phyloP scores from a whole-genome alignment of 2,888 invertebrate species.

The Smittia sp. region DNA sequence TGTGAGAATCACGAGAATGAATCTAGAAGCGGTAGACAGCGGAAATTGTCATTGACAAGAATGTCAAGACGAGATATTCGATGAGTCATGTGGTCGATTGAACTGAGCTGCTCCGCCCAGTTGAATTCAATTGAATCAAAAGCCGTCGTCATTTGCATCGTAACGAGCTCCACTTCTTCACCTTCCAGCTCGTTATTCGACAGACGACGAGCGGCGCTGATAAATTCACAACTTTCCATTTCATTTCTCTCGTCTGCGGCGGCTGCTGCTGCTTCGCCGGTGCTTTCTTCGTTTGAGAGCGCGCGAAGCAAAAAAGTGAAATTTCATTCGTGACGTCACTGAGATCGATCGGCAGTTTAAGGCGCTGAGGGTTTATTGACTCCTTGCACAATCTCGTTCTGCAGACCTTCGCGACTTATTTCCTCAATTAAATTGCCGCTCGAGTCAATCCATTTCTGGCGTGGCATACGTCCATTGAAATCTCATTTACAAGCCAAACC shows the following conservation, averaged over 20 bases:
- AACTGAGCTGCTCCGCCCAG: not conserved
- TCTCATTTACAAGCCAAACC: no score
- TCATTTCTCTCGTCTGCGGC: constrained; percentile 12
- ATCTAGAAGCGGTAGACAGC: not conserved
- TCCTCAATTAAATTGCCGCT: not conserved
- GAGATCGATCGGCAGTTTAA: not conserved
- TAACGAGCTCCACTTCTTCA: not conserved
- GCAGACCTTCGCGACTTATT: not conserved
- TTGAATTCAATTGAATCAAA: no score
- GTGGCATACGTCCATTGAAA: not conserved
- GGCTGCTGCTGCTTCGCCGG: not conserved
- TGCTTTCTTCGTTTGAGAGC: not conserved
- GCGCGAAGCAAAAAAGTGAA: constrained; percentile 9
- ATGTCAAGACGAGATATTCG: no score
- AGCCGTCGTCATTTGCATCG: not conserved
- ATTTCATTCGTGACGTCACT: constrained; percentile 16
- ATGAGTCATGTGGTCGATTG: not conserved
- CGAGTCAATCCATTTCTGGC: not conserved
- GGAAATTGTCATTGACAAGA: not conserved
- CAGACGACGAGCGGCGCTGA: not conserved
- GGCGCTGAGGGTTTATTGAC: not conserved
- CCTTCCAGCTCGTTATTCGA: not conserved
- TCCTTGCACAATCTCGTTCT: not conserved
- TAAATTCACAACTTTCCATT: constrained; percentile 21
- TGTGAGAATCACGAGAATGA: not conserved